Base-by-base conservation (phyloP, 2,888 invertebrate genomes). In the Cryptus armator region DNA sequence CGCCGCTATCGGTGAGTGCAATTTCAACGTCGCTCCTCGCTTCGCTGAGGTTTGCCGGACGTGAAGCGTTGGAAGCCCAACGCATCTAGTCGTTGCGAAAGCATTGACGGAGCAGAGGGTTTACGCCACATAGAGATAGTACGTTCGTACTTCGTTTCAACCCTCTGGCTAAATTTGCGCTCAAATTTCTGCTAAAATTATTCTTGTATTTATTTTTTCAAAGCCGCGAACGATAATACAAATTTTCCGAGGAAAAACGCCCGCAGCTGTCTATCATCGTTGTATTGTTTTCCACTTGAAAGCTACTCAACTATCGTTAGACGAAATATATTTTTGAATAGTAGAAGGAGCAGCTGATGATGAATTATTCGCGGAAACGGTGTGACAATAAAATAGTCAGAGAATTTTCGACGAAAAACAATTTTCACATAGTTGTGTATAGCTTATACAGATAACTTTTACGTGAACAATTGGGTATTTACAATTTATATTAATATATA, bases 1-100 rank as follows among this genome's bases (percentile, higher is more conserved):
- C 59, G 59, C 66, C 51, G 68, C 19, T 71, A 72, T 78, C 56
- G 77, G 48, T 16, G 24, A 77, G 66, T 77, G 77, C 82, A 77
- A 77, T 82, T 82, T 82, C 56, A 53, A 72, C 70, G 59, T 72
- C 66, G 48, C 68, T 62, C 46, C 68, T 67, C 78, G 19, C 76
- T 37, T 68, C 70, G 71, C 32, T 44, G 46, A 44, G 14, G 53
- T 43, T 44, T 29, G 53, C 64, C 46, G 16, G 56, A 67, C 14
- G 12, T 43, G 64, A 9, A 53, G 14, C 29, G 12, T 67, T 56
- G 53, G 44, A 59, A 9, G 29, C 67, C 19, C 44, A 44, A 64
- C 37, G 59, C 5, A 53, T 56, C 70, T 46, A 46, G n/a, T 56
- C 16, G 56, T 43, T 37, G 29, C 44, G 64, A 64, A 37, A 2